Conservation (phyloP, 1,140 invertebrate species). For the Piezodorus guildinii region DNA sequence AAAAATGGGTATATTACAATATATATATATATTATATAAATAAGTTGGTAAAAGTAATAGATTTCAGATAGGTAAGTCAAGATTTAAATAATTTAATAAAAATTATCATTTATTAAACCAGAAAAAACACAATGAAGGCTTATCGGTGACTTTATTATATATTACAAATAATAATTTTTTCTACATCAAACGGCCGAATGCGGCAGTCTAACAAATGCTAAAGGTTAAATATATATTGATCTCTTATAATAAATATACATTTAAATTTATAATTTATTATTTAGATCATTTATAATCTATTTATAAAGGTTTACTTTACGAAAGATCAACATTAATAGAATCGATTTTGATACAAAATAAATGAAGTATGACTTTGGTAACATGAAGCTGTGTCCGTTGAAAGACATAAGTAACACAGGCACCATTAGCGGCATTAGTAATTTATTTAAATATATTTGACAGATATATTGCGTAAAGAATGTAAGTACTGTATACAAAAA, state of each 20-base stretch:
- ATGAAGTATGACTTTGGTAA: background rate
- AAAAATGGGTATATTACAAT: too few species aligned
- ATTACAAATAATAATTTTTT: background rate
- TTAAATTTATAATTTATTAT: background rate
- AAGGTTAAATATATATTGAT: background rate
- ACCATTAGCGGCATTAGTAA: background rate
- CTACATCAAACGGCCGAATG: background rate
- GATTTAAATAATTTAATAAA: too few species aligned
- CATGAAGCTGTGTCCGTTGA: background rate
- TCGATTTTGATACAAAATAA: background rate
- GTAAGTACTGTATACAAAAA: too few species aligned
- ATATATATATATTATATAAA: too few species aligned
- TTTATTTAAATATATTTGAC: background rate
- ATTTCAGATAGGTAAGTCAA: too few species aligned
- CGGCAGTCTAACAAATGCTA: background rate
- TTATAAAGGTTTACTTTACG: background rate
- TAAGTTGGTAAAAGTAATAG: too few species aligned
- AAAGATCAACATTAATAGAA: constrained; percentile 6
- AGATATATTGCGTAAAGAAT: too few species aligned
- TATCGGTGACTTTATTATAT: background rate
- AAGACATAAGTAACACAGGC: background rate
- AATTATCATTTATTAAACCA: too few species aligned
- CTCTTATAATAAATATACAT: constrained; percentile 8
- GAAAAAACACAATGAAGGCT: background rate
- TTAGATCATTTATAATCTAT: background rate